These are phyloP conservation scores for Troglohyphantes excavatus DNA, from an alignment of 2,888 invertebrate species.

Conservation along the genomic window DNA sequence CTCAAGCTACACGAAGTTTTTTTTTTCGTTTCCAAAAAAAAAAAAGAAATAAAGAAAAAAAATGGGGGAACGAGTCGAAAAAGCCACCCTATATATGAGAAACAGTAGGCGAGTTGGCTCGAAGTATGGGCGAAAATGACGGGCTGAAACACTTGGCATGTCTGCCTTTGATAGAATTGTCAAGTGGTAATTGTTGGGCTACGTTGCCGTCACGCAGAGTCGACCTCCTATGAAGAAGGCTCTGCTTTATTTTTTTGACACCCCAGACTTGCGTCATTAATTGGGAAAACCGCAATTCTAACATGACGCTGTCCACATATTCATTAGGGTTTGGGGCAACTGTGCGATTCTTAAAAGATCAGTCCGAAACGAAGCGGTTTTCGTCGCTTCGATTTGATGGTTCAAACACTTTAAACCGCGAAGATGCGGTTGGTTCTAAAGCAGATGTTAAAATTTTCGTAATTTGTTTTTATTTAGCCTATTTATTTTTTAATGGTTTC, in stretches of 20 bases:
- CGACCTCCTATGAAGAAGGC: slow-evolving; percentile 71
- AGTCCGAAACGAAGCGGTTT: not conserved
- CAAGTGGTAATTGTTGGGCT: slow-evolving; percentile 70
- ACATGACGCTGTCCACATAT: not conserved
- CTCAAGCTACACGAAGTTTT: slow-evolving; percentile 34
- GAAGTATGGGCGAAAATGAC: slow-evolving; percentile 68
- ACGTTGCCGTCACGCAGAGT: slow-evolving; percentile 49
- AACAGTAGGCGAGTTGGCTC: slow-evolving; percentile 68
- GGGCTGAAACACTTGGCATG: slow-evolving; percentile 65
- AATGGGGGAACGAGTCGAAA: slow-evolving; percentile 23
- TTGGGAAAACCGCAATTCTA: slow-evolving; percentile 54
- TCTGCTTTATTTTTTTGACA: slow-evolving; percentile 61
- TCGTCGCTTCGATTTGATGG: not conserved
- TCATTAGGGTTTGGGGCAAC: slow-evolving; percentile 8
- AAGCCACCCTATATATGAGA: slow-evolving; percentile 53
- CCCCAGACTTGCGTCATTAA: slow-evolving; percentile 61
- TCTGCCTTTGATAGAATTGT: slow-evolving; percentile 75
- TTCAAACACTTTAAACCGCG: not conserved
- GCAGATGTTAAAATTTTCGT: too few species aligned
- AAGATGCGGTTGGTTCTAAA: too few species aligned
- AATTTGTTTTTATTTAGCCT: too few species aligned
- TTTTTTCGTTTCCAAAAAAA: not conserved
- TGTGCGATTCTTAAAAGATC: not conserved
- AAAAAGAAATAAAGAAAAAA: slow-evolving; percentile 20
- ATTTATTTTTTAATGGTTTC: too few species aligned